Conservation (phyloP, 1,140 invertebrate genomes). For the Trichomalopsis sarcophagae region DNA sequence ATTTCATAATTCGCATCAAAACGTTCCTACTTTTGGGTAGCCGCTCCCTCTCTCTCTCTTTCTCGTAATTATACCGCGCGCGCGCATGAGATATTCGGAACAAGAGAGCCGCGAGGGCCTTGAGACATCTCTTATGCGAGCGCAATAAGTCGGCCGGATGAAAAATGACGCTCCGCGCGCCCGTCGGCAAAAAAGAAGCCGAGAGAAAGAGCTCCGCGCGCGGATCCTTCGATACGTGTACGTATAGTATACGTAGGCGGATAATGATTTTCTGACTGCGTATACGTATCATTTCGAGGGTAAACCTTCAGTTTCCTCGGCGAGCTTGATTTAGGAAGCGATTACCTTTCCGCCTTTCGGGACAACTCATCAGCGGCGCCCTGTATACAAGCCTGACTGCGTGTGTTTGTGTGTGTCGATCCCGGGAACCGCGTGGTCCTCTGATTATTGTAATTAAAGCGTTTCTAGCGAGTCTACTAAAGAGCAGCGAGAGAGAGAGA, state of each 20-base stretch:
- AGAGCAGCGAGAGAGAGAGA: conserved; percentile 22
- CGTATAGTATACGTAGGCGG: conserved; percentile 31
- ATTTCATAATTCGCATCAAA: conserved; percentile 51
- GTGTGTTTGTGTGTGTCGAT: background rate
- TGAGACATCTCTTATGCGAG: conserved; percentile 33
- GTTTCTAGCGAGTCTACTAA: conserved; percentile 45
- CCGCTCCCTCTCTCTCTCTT: background rate
- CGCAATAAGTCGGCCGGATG: conserved; percentile 30
- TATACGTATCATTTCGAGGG: conserved; percentile 46
- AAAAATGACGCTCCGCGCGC: conserved; percentile 35
- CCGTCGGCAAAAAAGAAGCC: background rate
- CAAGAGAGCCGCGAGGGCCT: conserved; percentile 18
- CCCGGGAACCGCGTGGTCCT: conserved; percentile 17
- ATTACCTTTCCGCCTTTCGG: conserved; percentile 46
- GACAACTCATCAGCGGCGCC: background rate
- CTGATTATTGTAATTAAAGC: conserved; percentile 51
- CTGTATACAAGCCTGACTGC: background rate
- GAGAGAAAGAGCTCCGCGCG: no score
- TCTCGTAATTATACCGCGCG: conserved; percentile 28
- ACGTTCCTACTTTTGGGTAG: conserved; percentile 29
- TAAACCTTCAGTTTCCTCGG: conserved; percentile 29
- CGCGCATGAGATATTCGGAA: background rate
- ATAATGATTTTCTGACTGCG: conserved; percentile 26
- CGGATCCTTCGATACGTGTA: background rate
- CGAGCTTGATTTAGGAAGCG: conserved; percentile 49